These are phyloP conservation scores for Australoheros facetus DNA, from an alignment of 2,797 vertebrate species.

Conservation along the genomic window DNA sequence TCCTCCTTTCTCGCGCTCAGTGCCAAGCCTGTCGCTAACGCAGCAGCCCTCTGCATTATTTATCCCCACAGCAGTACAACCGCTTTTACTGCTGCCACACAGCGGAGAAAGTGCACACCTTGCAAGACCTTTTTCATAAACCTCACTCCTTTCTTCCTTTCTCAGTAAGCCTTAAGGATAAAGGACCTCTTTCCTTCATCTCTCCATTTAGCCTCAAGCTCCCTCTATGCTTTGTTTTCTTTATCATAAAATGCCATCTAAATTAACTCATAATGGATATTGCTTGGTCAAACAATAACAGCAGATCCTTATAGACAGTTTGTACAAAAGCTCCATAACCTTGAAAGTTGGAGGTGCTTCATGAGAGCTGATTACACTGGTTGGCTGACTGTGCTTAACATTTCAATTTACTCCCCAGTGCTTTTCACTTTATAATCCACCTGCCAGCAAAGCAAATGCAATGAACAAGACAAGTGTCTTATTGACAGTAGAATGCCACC, in stretches of 20 bases:
- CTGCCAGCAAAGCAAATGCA: conserved; percentile 37
- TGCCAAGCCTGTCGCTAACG: conserved; percentile 55
- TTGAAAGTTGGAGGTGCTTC: conserved; percentile 37
- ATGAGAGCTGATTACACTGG: conserved; percentile 41
- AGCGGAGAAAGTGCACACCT: conserved; percentile 62
- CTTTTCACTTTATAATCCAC: conserved; percentile 25
- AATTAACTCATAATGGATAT: conserved; percentile 60
- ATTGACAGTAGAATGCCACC: conserved; percentile 33
- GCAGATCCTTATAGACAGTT: conserved; percentile 45
- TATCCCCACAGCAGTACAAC: conserved; percentile 60
- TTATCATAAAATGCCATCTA: conserved; percentile 42
- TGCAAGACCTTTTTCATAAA: conserved; percentile 70
- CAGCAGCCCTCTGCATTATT: conserved; percentile 73
- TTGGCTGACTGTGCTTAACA: conserved; percentile 46
- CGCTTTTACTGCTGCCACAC: conserved; percentile 57
- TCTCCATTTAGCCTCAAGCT: background rate
- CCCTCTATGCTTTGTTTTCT: background rate
- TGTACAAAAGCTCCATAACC: conserved; percentile 19
- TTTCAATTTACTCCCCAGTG: conserved; percentile 60
- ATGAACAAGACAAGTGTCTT: conserved; percentile 44
- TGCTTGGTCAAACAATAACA: conserved; percentile 69
- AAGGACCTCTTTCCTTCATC: conserved; percentile 8
- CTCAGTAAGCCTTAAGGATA: conserved; percentile 26
- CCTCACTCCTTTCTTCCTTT: conserved; percentile 30
- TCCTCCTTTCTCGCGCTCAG: conserved; percentile 23